Evolutionary conservation across 37 sponge, comb jelly and placozoan genomes (phyloP), one percentile per base, ranked within the genome.

Genomic region (Bolinopsis microptera): DNA sequence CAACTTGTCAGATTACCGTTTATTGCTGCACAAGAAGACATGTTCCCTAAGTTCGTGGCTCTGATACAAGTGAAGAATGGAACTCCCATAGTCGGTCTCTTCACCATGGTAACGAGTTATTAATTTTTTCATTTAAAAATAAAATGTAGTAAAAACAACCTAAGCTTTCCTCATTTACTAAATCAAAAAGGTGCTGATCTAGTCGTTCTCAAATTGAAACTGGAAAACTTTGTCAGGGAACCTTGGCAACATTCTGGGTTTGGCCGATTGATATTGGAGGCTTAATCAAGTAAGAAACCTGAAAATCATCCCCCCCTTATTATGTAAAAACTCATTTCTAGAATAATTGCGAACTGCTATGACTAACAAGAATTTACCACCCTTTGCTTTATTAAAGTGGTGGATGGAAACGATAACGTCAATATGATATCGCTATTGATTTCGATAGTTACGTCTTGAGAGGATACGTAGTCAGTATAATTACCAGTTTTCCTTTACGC

Each of bases 211-310:
- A 48, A 48, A 48, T 48, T 48, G 13, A 48, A 48, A 48, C n/a
- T n/a, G 5, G 13, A 24, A 72, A n/a, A 30, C 26, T 5, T 21
- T 5, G 3, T 30, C 75, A 72, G 75, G 75, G 75, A 23, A 72
- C 75, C 75, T 28, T 72, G 26, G 75, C 75, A 72, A 72, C 75
- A 72, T 72, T 72, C 18, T 72, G 75, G 75, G 75, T 72, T 5
- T 72, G 75, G 75, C 75, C 75, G 22, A 72, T 72, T 28, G 75
- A 72, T 28, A n/a, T 72, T n/a, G 26, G 31, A 30, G 75, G 75
- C 3, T 21, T 72, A 8, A 72, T 72, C 75, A 72, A 72, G 61
- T 48, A 48, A 48, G 61, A n/a, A n/a, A n/a, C n/a, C n/a, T n/a
- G n/a, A n/a, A n/a, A n/a, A n/a, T n/a, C n/a, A n/a, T n/a, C n/a